Base-by-base conservation (phyloP, 2,888 invertebrate genomes). In the Mimas tiliae region DNA sequence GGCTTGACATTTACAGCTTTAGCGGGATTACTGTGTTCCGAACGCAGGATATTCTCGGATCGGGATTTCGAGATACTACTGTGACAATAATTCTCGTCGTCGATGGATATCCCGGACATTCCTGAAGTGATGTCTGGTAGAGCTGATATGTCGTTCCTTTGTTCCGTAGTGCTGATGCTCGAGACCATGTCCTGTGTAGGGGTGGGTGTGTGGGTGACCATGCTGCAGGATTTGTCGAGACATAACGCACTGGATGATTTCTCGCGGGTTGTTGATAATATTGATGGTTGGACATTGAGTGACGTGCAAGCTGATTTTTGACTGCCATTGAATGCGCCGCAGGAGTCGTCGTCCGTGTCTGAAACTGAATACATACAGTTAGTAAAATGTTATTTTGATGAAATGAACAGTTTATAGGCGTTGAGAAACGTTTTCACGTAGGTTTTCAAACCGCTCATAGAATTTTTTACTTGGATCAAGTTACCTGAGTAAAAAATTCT, bases 141-240 rank as follows among this genome's bases (percentile, higher is more conserved):
- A 0, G 92, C 90, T 7, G 94, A 94, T 33, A 80, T 75, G 74
- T 94, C 94, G 76, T 93, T 91, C 27, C 91, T 80, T 70, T 93
- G 93, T 72, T 94, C 94, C 0, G 94, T 93, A 0, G 92, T 94
- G 71, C 93, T 94, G 34, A 94, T 88, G 66, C 94, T 94, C 1
- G 94, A 94, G 33, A 94, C 94, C 94, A 94, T 94, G 79, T 94
- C 94, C 69, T 94, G 94, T 0, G 94, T 94, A 4, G 94, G 93
- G 0, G 94, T 94, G 0, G 94, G 94, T 0, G 94, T 94, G 76
- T 94, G 93, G 33, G 94, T 94, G 77, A 91, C 85, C 71, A 91
- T 75, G 69, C 91, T 89, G 70, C 87, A 89, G 2, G 94, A 94
- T 68, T 94, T 94, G 81, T 94, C 94, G 50, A 94, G 87, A 71